phyloP scores from a whole-genome alignment of 2,888 invertebrate species.

The Philhelius pedissequus region DNA sequence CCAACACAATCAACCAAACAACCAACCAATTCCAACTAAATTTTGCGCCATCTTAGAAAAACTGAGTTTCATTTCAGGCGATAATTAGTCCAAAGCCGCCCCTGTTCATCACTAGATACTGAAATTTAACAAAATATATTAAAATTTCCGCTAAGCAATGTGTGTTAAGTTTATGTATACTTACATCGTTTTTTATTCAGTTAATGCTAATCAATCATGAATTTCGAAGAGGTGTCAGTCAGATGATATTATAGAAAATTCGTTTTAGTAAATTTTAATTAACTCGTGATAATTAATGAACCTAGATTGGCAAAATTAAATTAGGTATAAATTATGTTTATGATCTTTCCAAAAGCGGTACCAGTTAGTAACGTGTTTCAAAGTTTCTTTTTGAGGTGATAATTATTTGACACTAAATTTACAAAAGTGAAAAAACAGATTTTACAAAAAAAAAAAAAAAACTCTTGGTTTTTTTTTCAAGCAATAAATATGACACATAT shows the following conservation, averaged over 20 bases:
- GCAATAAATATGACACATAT: too few species aligned
- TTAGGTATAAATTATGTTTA: slow-evolving; percentile 26
- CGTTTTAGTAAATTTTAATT: slow-evolving; percentile 40
- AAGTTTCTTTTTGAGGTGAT: neutral
- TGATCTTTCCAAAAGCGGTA: neutral
- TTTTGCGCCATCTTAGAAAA: too few species aligned
- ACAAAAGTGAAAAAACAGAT: too few species aligned
- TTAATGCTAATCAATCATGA: slow-evolving; percentile 57
- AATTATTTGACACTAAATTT: too few species aligned
- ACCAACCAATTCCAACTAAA: too few species aligned
- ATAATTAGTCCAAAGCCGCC: neutral
- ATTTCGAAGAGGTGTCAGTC: slow-evolving; percentile 34
- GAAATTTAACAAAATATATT: neutral
- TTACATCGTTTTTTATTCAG: neutral
- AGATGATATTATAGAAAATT: slow-evolving; percentile 37
- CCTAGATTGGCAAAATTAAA: slow-evolving; percentile 58
- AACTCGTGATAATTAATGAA: slow-evolving; percentile 56
- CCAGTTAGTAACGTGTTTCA: neutral
- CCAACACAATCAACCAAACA: too few species aligned
- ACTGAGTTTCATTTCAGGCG: too few species aligned
- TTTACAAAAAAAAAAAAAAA: too few species aligned
- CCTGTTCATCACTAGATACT: neutral
- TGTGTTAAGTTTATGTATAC: neutral
- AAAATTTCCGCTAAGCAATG: slow-evolving; percentile 30
- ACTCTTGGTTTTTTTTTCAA: too few species aligned